Evolutionary conservation across 1,140 invertebrate species (phyloP).

Genomic region (Teleopsis dalmanni): DNA sequence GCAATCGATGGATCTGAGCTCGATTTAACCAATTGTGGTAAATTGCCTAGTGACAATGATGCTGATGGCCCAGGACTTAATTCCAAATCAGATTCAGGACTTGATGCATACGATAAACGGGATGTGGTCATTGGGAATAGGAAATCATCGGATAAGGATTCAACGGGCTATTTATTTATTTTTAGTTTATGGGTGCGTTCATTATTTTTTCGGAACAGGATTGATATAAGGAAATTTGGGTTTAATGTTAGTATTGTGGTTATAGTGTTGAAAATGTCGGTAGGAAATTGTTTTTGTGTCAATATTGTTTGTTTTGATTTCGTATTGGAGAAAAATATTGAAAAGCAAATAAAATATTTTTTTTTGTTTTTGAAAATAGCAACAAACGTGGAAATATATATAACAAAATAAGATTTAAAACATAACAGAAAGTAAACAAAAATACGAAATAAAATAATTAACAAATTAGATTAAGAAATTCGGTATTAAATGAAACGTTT

Average conservation of each 20-base stretch:
- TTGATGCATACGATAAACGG: constrained; percentile 89
- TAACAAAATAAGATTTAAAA: constrained; percentile 4
- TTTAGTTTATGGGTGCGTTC: background rate
- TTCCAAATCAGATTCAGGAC: constrained; percentile 90
- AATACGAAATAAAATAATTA: background rate
- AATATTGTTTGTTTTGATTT: constrained; percentile 5
- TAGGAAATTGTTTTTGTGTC: background rate
- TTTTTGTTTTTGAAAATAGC: constrained; percentile 15
- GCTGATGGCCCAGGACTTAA: constrained; percentile 65
- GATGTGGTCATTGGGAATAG: constrained; percentile 93
- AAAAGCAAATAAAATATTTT: background rate
- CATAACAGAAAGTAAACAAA: constrained; percentile 12
- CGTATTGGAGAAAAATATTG: background rate
- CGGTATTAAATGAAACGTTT: background rate
- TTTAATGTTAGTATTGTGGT: no score
- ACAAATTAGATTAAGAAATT: background rate
- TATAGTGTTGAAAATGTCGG: background rate
- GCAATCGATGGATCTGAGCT: constrained; percentile 76
- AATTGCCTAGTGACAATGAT: constrained; percentile 49
- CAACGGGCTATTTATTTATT: constrained; percentile 59
- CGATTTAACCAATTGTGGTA: constrained; percentile 67
- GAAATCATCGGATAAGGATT: constrained; percentile 88
- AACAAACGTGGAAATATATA: constrained; percentile 19
- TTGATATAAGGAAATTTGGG: background rate
- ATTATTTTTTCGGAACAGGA: background rate